Evolutionary conservation across 2,888 invertebrate species (phyloP), one percentile per base, ranked within the genome.

Genomic region (Rhagophthalmus giganteus): DNA sequence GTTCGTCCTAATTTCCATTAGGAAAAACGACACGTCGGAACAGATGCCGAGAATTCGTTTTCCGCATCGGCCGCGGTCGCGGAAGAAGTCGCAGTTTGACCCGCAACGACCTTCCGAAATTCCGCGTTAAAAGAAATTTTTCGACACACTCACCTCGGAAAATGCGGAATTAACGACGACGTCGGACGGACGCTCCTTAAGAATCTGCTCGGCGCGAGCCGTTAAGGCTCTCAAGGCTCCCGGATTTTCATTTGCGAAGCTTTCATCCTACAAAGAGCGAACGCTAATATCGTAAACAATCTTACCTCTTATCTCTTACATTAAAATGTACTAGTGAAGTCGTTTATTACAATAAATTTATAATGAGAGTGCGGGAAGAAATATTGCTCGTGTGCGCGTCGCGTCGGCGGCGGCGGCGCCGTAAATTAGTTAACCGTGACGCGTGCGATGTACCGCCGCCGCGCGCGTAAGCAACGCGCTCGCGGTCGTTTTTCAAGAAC

Each of bases 121-220:
- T 14, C 2, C 6, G 2, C 9, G 11, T 39, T 2, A 26, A n/a
- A n/a, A 24, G 10, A 20, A 33, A 11, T 9, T 11, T 9, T 10
- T 39, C n/a, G n/a, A 39, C 9, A 26, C 26, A 54, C 48, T 54
- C 42, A 57, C 56, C 42, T 41, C 16, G 12, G 56, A 42, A 27
- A 44, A 37, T 10, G 47, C 27, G 26, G 46, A 41, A 34, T 50
- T 46, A 31, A 31, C 25, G 9, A 33, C 35, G 34, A 31, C 25
- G 9, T 37, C 35, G 34, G 62, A 55, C 20, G 12, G 9, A 13
- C 61, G 50, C 44, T 66, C 62, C 35, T 64, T 61, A 41, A 72
- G 61, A 25, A 72, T 67, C 60, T 66, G 68, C 13, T 62, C 62
- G 2, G 64, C 72, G 54, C 70, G 67, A 13, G 60, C 61, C 28